Conservation (phyloP, 2,888 invertebrate genomes). For the Pseudococcus longispinus region DNA sequence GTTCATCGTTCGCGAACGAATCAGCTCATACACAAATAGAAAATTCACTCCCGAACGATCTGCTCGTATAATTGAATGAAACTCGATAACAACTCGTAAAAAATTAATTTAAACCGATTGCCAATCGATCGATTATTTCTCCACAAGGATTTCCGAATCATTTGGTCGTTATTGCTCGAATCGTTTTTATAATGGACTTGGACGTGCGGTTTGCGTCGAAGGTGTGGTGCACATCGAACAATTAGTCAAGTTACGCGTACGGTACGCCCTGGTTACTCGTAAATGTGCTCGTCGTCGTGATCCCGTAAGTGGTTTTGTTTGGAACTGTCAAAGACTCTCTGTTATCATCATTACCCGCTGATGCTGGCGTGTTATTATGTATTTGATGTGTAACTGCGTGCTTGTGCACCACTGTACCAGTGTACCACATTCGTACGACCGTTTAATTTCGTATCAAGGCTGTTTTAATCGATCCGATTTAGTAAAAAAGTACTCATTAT, state of each 20-base stretch:
- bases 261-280: slow-evolving; percentile 1
- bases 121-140: no score
- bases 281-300: background rate
- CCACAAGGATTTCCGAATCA: background rate
- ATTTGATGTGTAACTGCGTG: background rate
- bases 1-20: no score
- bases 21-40: no score
- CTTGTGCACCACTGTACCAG: background rate
- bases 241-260: background rate
- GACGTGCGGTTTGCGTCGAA: background rate
- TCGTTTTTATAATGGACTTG: background rate
- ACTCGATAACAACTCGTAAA: no score
- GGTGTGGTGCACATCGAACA: background rate
- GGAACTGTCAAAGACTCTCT: background rate
- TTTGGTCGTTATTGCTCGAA: background rate
- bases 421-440: background rate
- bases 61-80: no score
- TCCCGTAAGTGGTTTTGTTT: background rate
- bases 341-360: background rate
- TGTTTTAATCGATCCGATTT: slow-evolving; percentile 31
- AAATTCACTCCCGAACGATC: no score
- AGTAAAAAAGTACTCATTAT: background rate
- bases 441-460: slow-evolving; percentile 16
- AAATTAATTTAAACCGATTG: no score
- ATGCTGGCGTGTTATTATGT: background rate